phyloP scores from a whole-genome alignment of 2,113 vertebrate species.

The Grus americana region DNA sequence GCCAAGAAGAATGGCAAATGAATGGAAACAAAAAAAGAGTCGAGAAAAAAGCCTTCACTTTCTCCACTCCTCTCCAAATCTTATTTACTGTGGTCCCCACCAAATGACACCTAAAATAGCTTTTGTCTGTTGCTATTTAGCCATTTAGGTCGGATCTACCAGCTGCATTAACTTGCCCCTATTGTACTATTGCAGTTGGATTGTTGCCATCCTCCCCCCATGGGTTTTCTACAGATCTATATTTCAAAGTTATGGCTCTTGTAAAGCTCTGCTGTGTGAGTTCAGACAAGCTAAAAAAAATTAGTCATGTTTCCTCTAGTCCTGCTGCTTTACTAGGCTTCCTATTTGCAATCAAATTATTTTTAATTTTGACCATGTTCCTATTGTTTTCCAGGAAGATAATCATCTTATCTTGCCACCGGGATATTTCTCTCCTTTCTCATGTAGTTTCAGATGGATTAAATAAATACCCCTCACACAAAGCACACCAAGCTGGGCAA shows the following conservation, averaged over 20 bases:
- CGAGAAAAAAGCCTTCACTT: not conserved
- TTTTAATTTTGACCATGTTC: conserved; percentile 64
- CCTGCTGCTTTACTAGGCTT: conserved; percentile 63
- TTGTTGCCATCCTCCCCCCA: conserved; percentile 33
- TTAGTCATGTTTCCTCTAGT: conserved; percentile 68
- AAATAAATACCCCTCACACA: conserved; percentile 53
- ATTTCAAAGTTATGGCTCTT: conserved; percentile 56
- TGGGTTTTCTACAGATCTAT: conserved; percentile 50
- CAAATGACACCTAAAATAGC: conserved; percentile 49
- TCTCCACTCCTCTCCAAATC: not conserved
- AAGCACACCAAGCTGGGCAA: conserved; percentile 41
- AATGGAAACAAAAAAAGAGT: not conserved
- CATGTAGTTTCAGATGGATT: conserved; percentile 58
- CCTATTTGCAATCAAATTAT: conserved; percentile 72
- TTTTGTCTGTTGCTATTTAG: conserved; percentile 14
- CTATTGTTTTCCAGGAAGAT: conserved; percentile 70
- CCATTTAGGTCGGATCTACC: not conserved
- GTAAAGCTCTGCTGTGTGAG: conserved; percentile 38
- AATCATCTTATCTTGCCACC: conserved; percentile 59
- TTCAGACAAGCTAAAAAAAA: conserved; percentile 57
- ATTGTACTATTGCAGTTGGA: conserved; percentile 48
- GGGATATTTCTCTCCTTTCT: conserved; percentile 63
- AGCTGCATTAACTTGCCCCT: conserved; percentile 25
- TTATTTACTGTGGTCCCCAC: not conserved
- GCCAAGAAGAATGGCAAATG: not conserved